Evolutionary conservation across 1,140 invertebrate species (phyloP).

Genomic region (Paracyclopina nana): DNA sequence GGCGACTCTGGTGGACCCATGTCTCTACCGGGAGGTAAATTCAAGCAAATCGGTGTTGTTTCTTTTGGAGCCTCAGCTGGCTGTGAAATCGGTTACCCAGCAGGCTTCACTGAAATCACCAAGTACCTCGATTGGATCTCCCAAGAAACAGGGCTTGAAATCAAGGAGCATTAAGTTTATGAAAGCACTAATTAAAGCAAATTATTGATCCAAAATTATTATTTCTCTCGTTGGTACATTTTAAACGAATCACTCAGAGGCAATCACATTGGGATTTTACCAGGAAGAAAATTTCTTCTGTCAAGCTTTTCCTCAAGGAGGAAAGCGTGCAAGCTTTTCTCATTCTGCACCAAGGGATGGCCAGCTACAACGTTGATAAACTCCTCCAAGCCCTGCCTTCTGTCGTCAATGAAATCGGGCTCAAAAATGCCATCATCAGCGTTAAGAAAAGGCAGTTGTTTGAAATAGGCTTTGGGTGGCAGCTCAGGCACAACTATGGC

Average conservation of each 20-base stretch:
- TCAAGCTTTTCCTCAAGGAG: not conserved
- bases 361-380: constrained; percentile 40
- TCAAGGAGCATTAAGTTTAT: too few relatives aligned
- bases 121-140: too few relatives aligned
- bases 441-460: constrained; percentile 36
- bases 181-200: too few relatives aligned
- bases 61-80: too few relatives aligned
- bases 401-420: constrained; percentile 38
- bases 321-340: constrained; percentile 36
- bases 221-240: not conserved
- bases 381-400: constrained; percentile 34
- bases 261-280: constrained; percentile 4
- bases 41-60: too few relatives aligned
- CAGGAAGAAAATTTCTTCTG: not conserved
- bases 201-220: not conserved
- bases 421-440: constrained; percentile 41
- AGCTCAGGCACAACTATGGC: constrained; percentile 36
- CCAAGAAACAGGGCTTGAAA: too few relatives aligned
- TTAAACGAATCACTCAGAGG: not conserved
- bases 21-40: too few relatives aligned
- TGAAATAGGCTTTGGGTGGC: constrained; percentile 36
- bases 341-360: constrained; percentile 40
- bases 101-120: too few relatives aligned
- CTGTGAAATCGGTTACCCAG: too few relatives aligned
- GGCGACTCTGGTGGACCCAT: too few relatives aligned